These are phyloP conservation scores for Calosoma granatense DNA, from an alignment of 1,140 invertebrate genomes.

Conservation along the genomic window DNA sequence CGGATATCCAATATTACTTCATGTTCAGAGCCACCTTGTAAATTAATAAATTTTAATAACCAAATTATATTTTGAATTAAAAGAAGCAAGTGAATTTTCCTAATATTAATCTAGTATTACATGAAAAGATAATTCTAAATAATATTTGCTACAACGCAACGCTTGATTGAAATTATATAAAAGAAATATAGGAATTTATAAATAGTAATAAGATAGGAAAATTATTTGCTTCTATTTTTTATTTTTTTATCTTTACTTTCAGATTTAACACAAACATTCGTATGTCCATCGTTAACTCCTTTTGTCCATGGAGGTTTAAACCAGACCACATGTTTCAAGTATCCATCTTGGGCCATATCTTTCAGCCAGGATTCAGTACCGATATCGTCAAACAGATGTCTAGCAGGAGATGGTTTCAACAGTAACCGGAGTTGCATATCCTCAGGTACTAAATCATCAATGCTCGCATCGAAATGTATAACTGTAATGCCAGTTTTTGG, in stretches of 20 bases:
- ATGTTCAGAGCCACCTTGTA: constrained; percentile 14
- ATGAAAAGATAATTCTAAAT: too few species aligned
- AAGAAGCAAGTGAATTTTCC: neutral
- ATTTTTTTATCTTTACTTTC: neutral
- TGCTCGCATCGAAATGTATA: constrained; percentile 85
- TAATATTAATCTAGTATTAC: too few species aligned
- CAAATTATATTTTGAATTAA: neutral
- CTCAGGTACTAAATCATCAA: constrained; percentile 74
- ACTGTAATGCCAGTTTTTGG: constrained; percentile 47
- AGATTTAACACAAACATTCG: neutral
- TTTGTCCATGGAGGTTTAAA: constrained; percentile 80
- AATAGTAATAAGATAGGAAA: neutral
- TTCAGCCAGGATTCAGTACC: constrained; percentile 93
- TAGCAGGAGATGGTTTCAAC: constrained; percentile 51
- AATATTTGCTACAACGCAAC: too few species aligned
- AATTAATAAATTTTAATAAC: neutral
- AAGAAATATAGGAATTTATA: too few species aligned
- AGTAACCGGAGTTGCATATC: constrained; percentile 38
- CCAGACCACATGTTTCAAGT: constrained; percentile 72
- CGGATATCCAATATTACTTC: constrained; percentile 50
- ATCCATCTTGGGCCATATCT: constrained; percentile 74
- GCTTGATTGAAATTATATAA: too few species aligned
- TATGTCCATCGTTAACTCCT: constrained; percentile 52
- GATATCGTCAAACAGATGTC: constrained; percentile 39
- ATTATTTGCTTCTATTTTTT: neutral